Percentiles rank a stretch among this genome's conserved stretches.
Conservation (phyloP, 2,797 vertebrate genomes). For the Alauda arvensis region DNA sequence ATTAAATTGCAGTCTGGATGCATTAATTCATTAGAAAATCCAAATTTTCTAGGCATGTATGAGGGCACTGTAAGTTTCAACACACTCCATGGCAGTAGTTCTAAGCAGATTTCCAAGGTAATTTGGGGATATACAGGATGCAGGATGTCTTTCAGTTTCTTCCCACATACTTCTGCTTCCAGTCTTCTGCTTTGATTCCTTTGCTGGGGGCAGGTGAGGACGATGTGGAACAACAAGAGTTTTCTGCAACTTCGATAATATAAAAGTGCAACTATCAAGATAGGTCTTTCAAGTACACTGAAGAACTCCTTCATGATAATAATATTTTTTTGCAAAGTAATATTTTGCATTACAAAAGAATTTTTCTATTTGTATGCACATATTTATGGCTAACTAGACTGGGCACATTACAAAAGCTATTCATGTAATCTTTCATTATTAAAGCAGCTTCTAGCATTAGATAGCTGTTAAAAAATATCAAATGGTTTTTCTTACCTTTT, state of each 20-base stretch:
- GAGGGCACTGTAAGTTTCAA: background rate
- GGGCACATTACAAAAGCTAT: conserved; percentile 24
- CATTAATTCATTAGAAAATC: background rate
- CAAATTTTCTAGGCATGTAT: background rate
- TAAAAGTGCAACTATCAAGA: conserved; percentile 14
- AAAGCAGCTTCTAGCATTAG: background rate
- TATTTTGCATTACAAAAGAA: conserved; percentile 55
- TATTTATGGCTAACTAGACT: conserved; percentile 39
- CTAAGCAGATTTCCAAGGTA: background rate
- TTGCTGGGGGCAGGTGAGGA: background rate
- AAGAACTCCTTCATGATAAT: background rate
- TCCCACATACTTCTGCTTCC: background rate
- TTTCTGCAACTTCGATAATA: conserved; percentile 14
- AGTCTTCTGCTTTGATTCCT: conserved; percentile 22
- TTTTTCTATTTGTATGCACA: conserved; percentile 32
- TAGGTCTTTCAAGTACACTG: background rate
- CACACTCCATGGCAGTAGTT: background rate
- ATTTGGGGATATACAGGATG: background rate
- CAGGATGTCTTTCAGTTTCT: conserved; percentile 7
- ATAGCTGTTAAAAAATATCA: background rate
- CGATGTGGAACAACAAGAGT: background rate
- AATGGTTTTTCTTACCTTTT: background rate
- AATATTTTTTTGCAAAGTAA: background rate
- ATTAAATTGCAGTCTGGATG: background rate
- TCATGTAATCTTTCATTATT: conserved; percentile 27